Percentiles rank a stretch among this genome's conserved stretches.
Conservation (phyloP, 2,113 vertebrate species). For the Cyanistes caeruleus region DNA sequence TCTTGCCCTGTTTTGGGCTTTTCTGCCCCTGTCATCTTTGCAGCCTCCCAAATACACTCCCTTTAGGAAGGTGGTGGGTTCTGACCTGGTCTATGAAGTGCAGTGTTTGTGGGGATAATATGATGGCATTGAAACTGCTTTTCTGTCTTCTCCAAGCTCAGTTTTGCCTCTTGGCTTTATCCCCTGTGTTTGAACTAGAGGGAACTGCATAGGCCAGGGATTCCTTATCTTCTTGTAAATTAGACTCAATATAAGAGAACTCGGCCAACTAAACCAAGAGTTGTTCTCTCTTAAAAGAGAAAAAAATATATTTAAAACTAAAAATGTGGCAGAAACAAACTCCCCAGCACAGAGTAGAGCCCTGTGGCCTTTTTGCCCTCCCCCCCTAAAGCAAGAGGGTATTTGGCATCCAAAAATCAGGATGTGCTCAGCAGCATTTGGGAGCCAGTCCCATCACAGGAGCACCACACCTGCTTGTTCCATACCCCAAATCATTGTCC, state of each 20-base stretch:
- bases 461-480: fast-evolving
- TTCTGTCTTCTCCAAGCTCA: neutral
- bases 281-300: neutral
- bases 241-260: neutral
- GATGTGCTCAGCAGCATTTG: neutral
- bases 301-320: neutral
- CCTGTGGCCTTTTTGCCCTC: neutral
- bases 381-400: neutral
- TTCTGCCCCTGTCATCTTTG: neutral
- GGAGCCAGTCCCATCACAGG: neutral
- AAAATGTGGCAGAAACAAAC: neutral
- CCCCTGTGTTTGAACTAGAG: neutral
- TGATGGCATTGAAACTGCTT: neutral
- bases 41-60: neutral
- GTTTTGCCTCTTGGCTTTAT: neutral
- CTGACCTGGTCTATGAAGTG: neutral
- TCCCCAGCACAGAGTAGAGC: neutral
- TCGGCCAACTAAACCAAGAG: neutral
- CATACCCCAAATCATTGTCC: neutral
- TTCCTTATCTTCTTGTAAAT: neutral
- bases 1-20: neutral
- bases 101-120: neutral
- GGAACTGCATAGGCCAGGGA: neutral
- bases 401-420: neutral
- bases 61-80: neutral